phyloP scores from a whole-genome alignment of 2,888 invertebrate species.

The Therioaphis trifolii region DNA sequence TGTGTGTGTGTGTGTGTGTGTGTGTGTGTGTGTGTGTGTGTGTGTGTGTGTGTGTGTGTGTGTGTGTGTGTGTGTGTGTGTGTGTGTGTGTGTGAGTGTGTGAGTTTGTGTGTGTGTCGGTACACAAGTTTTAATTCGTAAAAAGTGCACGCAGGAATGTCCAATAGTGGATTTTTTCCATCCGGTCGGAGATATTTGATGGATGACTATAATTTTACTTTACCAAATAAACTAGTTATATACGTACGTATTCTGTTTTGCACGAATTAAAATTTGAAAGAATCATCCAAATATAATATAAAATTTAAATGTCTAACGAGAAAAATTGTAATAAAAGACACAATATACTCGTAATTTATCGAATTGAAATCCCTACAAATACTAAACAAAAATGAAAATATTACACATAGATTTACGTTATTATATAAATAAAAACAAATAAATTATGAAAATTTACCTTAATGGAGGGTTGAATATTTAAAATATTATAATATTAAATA shows the following conservation, averaged over 20 bases:
- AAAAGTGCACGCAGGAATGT: constrained; percentile 56
- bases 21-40: not conserved
- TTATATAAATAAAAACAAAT: too few species aligned
- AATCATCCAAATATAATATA: not conserved
- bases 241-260: constrained; percentile 7
- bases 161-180: constrained; percentile 42
- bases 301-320: not conserved
- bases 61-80: not conserved
- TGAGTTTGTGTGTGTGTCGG: not conserved
- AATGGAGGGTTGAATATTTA: too few species aligned
- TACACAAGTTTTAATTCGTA: constrained; percentile 44
- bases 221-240: constrained; percentile 30
- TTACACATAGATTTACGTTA: too few species aligned
- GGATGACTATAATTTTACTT: constrained; percentile 48
- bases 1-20: not conserved
- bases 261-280: not conserved
- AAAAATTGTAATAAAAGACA: not conserved
- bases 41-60: not conserved
- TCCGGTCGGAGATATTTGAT: constrained; percentile 39
- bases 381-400: not conserved
- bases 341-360: not conserved
- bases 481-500: too few species aligned
- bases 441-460: too few species aligned
- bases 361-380: not conserved
- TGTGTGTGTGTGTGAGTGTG: too few species aligned